Percentiles rank a stretch among this genome's conserved stretches.
Evolutionary conservation across 2,888 invertebrate species (phyloP).

Genomic region (Diplolepis rosae): DNA sequence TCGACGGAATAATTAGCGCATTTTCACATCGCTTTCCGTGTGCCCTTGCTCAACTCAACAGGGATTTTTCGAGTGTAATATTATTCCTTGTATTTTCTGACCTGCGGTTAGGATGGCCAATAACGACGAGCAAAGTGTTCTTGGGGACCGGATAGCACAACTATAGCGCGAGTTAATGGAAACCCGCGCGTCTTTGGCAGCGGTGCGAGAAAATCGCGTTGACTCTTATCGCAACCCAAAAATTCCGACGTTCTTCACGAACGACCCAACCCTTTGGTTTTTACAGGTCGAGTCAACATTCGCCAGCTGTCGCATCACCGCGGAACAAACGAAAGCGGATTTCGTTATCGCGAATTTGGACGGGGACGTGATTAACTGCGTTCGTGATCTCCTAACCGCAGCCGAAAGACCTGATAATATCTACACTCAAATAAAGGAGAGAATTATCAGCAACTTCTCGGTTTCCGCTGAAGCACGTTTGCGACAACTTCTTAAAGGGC

Average conservation of each 20-base stretch:
- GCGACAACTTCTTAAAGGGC: background rate
- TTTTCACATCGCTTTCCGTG: too few species aligned
- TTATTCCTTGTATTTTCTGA: too few species aligned
- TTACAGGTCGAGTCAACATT: constrained; percentile 25
- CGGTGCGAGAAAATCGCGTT: too few species aligned
- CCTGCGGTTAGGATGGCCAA: too few species aligned
- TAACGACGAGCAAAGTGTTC: too few species aligned
- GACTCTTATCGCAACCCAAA: constrained; percentile 21
- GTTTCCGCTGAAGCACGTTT: background rate
- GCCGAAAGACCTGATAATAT: background rate
- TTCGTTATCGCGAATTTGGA: background rate
- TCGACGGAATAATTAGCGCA: too few species aligned
- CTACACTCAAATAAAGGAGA: background rate
- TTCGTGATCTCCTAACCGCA: background rate
- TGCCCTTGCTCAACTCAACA: too few species aligned
- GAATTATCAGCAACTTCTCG: background rate
- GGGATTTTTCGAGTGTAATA: too few species aligned
- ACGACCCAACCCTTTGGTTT: constrained; percentile 29
- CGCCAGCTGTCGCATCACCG: background rate
- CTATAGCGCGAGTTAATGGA: too few species aligned
- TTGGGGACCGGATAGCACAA: too few species aligned
- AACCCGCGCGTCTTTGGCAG: too few species aligned
- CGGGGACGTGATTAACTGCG: background rate
- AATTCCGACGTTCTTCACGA: constrained; percentile 10
- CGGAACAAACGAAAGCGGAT: background rate